A percentile compares a stretch with the other conserved stretches of the same genome.
Evolutionary conservation across 1,140 invertebrate genomes (phyloP).

Genomic region (Copidosoma floridanum): DNA sequence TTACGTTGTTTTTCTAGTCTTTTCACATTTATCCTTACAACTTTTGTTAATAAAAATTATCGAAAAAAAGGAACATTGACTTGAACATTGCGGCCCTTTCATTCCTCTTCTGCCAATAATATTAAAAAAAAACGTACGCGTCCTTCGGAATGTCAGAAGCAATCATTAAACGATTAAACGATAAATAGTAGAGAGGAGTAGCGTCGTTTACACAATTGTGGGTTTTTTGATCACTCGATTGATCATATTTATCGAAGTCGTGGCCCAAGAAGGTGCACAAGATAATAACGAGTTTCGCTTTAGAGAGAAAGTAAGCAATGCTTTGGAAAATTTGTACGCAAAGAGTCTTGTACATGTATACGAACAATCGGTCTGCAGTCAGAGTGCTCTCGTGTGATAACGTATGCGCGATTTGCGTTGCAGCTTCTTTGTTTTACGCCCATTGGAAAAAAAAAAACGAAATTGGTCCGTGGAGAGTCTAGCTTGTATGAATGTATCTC

Average conservation of each 20-base stretch:
- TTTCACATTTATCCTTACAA: too few species aligned
- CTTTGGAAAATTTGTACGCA: constrained; percentile 19
- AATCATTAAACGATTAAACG: too few species aligned
- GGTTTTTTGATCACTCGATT: too few species aligned
- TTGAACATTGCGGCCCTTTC: constrained; percentile 33
- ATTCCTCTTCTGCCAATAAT: too few species aligned
- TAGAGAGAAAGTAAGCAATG: constrained; percentile 6
- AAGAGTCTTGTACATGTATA: too few species aligned
- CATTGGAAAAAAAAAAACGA: too few species aligned
- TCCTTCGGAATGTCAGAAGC: constrained; percentile 11
- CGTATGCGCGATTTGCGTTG: not conserved
- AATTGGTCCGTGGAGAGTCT: not conserved
- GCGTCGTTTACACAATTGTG: too few species aligned
- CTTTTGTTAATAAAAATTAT: constrained; percentile 39
- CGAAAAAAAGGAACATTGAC: constrained; percentile 45
- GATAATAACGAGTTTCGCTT: constrained; percentile 1
- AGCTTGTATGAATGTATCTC: too few species aligned
- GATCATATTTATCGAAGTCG: too few species aligned
- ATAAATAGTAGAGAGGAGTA: too few species aligned
- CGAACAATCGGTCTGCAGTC: constrained; percentile 7
- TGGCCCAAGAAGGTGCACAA: too few species aligned
- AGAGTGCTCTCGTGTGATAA: not conserved
- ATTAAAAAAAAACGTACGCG: constrained; percentile 10
- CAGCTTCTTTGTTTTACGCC: not conserved
- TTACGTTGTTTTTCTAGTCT: too few species aligned